These are phyloP conservation scores for Diplodus sargus DNA, from an alignment of 2,797 vertebrate species.

Conservation along the genomic window DNA sequence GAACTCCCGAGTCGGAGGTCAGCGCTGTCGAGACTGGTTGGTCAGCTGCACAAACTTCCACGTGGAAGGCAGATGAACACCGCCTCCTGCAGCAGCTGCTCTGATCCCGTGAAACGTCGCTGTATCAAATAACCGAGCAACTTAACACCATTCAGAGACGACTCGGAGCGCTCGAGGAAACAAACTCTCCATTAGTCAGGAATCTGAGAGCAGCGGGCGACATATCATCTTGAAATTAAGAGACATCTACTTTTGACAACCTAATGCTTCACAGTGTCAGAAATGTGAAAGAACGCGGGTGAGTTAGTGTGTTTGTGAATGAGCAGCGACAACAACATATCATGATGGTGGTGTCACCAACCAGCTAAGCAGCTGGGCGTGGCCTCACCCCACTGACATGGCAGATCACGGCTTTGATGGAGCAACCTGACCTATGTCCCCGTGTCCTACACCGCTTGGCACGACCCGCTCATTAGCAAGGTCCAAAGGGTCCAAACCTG, in stretches of 20 bases:
- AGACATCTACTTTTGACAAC: neutral
- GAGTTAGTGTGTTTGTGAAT: neutral
- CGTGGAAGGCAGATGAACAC: neutral
- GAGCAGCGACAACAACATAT: conserved; percentile 2
- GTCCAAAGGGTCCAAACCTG: conserved; percentile 65
- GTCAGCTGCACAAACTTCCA: neutral
- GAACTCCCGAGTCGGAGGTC: no score
- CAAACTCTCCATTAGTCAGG: neutral
- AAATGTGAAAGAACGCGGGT: no score
- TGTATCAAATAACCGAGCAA: neutral
- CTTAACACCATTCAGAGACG: neutral
- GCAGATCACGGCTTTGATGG: conserved; percentile 57
- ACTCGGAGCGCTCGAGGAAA: neutral
- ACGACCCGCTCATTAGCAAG: conserved; percentile 75
- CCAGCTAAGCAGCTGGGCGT: conserved; percentile 53
- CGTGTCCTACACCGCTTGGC: conserved; percentile 75
- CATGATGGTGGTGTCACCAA: conserved; percentile 16
- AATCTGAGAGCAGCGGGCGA: neutral
- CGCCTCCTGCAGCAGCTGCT: neutral
- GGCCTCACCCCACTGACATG: conserved; percentile 50
- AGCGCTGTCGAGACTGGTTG: neutral
- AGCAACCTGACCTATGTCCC: conserved; percentile 69
- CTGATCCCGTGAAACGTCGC: neutral
- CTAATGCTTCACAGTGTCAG: no score
- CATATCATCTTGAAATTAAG: neutral